Evolutionary conservation across 2,113 vertebrate species (phyloP), one percentile per base, ranked within the genome.

Genomic region (Guaruba guarouba): DNA sequence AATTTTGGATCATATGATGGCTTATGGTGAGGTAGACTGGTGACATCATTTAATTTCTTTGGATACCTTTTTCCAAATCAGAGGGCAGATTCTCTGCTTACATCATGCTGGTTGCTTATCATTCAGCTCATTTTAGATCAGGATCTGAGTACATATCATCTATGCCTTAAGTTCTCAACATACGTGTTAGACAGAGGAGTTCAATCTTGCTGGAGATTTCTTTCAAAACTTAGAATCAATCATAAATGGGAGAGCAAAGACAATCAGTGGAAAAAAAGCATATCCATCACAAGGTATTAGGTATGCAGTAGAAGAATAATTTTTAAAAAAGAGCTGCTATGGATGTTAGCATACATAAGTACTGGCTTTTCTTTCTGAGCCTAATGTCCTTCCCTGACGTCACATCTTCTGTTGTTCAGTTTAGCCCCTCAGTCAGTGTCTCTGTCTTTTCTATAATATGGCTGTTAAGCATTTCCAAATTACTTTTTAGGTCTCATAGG

Each of bases 41-140:
- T 93, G 73, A 68, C 62, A 52, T 75, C 24, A 68, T 78, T 77
- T 69, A 43, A 73, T 92, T 86, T 81, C 64, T 81, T 86, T 90
- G 68, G 55, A 74, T 83, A 71, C 9, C 39, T 43, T 93, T 93
- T 96, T 86, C 64, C 61, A 84, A 94, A 90, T 84, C 29, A 92
- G 41, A 95, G 93, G 51, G 10, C 68, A 59, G 7, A 31, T 23
- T 27, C 57, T 85, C 59, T 86, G 25, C 54, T 95, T 91, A 46
- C 29, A n/a, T 94, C 81, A 35, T 41, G 6, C 49, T 88, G 11
- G 10, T 87, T 43, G 22, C 46, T 55, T 69, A 22, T 77, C 24
- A 46, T 70, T 77, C 31, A 48, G 51, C 46, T 77, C 64, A 17
- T 46, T 90, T 90, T 24, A 90, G 43, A 52, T 61, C 33, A 64